A percentile compares a stretch with the other conserved stretches of the same genome.
Evolutionary conservation across 2,797 vertebrate species (phyloP).

Genomic region (Bradypodion ventrale): DNA sequence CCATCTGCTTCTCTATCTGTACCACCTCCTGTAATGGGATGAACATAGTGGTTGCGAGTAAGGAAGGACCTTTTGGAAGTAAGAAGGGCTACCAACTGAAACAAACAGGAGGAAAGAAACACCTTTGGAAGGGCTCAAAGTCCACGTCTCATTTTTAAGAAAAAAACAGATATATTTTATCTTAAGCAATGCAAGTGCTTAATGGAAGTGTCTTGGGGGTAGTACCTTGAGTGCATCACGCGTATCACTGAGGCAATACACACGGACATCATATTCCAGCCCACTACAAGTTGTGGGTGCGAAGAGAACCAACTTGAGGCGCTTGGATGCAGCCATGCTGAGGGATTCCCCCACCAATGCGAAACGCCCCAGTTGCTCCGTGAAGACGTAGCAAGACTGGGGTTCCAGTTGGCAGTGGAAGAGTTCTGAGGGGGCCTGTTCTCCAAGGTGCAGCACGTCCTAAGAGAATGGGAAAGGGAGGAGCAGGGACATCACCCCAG

Average conservation of each 20-base stretch:
- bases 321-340: conserved; percentile 94
- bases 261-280: conserved; percentile 94
- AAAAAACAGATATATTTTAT: too few species aligned
- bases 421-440: conserved; percentile 89
- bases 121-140: too few species aligned
- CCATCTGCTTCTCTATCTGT: conserved; percentile 96
- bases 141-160: too few species aligned
- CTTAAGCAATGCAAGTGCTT: too few species aligned
- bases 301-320: conserved; percentile 94
- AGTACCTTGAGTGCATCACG: conserved; percentile 94
- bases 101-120: too few species aligned
- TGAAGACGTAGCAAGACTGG: conserved; percentile 91
- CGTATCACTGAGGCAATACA: conserved; percentile 97
- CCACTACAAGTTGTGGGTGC: conserved; percentile 92
- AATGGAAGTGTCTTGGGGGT: fast-evolving
- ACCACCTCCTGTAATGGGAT: conserved; percentile 88
- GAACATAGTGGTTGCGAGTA: neutral
- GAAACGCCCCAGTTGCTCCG: conserved; percentile 95
- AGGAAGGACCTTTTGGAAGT: neutral
- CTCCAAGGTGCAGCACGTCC: conserved; percentile 94
- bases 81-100: too few species aligned
- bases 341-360: conserved; percentile 96
- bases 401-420: conserved; percentile 98
- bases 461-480: conserved; percentile 63
- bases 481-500: neutral